Conservation (phyloP, 92 coral and sea anemone genomes). For the Montipora capitata region DNA sequence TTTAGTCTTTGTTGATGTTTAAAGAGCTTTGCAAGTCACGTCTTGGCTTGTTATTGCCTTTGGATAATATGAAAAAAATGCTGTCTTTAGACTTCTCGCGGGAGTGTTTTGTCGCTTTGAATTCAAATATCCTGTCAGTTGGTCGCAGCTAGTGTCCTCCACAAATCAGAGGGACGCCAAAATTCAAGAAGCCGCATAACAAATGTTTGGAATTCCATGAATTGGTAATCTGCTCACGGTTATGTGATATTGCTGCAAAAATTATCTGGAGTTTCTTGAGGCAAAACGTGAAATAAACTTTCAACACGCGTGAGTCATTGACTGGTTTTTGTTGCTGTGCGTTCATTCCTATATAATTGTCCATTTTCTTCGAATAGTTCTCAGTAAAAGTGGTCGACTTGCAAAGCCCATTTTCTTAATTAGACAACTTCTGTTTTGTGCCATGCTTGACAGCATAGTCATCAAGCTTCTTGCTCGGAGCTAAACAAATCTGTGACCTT, state of each 20-base stretch:
- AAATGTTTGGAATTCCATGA: slow-evolving; percentile 30
- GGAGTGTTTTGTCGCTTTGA: not conserved
- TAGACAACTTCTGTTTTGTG: not conserved
- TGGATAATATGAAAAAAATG: not conserved
- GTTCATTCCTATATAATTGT: no score
- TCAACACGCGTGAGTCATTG: no score
- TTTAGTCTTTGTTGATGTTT: not conserved
- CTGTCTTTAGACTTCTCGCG: not conserved
- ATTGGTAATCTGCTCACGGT: slow-evolving; percentile 9
- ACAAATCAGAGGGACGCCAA: slow-evolving; percentile 4
- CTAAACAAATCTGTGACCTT: slow-evolving; percentile 44
- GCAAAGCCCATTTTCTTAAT: not conserved
- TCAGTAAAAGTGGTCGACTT: not conserved
- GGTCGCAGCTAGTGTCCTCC: not conserved
- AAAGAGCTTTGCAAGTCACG: slow-evolving; percentile 16
- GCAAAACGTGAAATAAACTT: not conserved
- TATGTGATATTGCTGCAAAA: not conserved
- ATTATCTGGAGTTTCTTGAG: not conserved
- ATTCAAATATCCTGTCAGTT: slow-evolving; percentile 24
- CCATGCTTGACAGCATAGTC: not conserved
- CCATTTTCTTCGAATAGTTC: not conserved
- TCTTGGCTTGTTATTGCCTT: slow-evolving; percentile 13
- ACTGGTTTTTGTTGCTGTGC: not conserved
- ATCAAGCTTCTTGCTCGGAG: slow-evolving; percentile 6
- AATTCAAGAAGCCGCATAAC: not conserved